Base-by-base conservation (phyloP, 23 tunicate genomes). In the Halocynthia aurantium region DNA sequence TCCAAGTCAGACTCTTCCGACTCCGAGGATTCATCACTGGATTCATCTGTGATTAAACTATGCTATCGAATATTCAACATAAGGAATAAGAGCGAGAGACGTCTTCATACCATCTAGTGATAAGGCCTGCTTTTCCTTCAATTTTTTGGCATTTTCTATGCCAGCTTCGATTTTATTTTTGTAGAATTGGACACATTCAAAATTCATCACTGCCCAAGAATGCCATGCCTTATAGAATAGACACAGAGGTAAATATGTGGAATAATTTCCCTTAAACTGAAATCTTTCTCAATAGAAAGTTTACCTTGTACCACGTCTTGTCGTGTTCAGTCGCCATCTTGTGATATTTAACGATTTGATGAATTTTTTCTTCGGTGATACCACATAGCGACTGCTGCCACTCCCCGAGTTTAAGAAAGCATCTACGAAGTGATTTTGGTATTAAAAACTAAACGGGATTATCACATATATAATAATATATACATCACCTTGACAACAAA, bases 121-220 rank as follows among this genome's bases (percentile, higher is more conserved):
- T 31, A 31, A 31, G 44, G 44, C 44, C 4, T 31, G 44, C 1
- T 31, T 31, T 31, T 31, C 44, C 44, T 31, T 31, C 44, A 31
- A 0, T 31, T 31, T 31, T 31, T 31, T 31, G 4, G 44, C 44
- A 31, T 31, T 31, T 31, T 31, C 44, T 31, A 31, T 31, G 44
- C 44, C 44, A 8, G 52, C 44, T 10, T 84, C 96, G 72, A 85
- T 61, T 85, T 81, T 85, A 79, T 81, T 81, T 77, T 85, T 90
- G 76, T 90, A 90, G 76, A 86, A 81, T 49, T 86, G 65, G 20
- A 90, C 97, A 64, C 90, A 85, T 61, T 90, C 97, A 62, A 90
- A 90, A 70, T 90, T 90, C 52, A 85, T 81, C 62, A 90, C 90
- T 15, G 97, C 97, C 97, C 97, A 90, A 8, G 90, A 84, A 51